Percentiles rank a stretch among this genome's conserved stretches.
Conservation (phyloP, 2,888 invertebrate species). For the Chloroclystis v-ata region DNA sequence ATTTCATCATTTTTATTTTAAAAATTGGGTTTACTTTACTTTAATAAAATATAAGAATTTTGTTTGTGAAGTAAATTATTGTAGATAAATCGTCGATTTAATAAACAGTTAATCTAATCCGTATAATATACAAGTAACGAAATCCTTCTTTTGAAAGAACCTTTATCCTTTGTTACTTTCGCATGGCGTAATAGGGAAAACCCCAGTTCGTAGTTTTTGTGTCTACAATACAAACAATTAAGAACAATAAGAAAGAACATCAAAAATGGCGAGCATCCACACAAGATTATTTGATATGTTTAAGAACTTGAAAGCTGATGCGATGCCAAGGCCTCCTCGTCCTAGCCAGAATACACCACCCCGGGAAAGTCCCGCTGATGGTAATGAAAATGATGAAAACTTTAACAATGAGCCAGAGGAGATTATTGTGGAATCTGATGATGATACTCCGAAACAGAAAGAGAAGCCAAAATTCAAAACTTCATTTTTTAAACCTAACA, state of each 20-base stretch:
- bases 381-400: conserved; percentile 34
- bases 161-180: not conserved
- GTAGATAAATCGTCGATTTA: too few relatives aligned
- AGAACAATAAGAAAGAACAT: not conserved
- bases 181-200: conserved; percentile 8
- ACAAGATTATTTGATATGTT: conserved; percentile 58
- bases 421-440: conserved; percentile 42
- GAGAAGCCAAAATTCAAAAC: conserved; percentile 45
- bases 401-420: conserved; percentile 44
- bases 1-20: too few relatives aligned
- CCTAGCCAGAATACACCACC: conserved; percentile 31
- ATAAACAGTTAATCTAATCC: too few relatives aligned
- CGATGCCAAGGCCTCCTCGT: conserved; percentile 70
- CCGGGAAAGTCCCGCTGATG: conserved; percentile 24
- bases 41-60: too few relatives aligned
- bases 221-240: not conserved
- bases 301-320: conserved; percentile 70
- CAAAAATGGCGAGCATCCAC: conserved; percentile 39
- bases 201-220: too few relatives aligned
- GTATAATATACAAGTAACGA: too few relatives aligned
- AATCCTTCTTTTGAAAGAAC: too few relatives aligned
- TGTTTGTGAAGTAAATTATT: too few relatives aligned
- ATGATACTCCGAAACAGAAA: conserved; percentile 41
- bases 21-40: too few relatives aligned
- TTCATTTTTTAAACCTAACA: conserved; percentile 39